Percentiles rank a stretch among this genome's conserved stretches.
phyloP scores from a whole-genome alignment of 1,140 invertebrate species.

The Contarinia nasturtii region DNA sequence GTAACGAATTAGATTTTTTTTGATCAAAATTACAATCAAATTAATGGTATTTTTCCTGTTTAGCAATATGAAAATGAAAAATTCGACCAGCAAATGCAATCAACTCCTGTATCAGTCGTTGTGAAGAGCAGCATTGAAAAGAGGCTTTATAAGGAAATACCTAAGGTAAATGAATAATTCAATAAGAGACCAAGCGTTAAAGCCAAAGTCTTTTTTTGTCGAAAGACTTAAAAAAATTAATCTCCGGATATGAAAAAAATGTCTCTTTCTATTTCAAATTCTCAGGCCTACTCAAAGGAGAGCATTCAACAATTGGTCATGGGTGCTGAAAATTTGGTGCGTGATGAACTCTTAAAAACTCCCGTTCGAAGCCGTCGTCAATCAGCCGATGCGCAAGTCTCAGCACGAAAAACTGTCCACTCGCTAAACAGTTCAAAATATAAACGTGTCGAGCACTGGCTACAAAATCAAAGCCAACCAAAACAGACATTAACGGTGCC shows the following conservation, averaged over 20 bases:
- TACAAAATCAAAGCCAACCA: conserved; percentile 12
- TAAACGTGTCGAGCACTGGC: conserved; percentile 22
- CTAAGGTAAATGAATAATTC: no score
- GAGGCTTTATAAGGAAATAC: no score
- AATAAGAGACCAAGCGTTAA: no score
- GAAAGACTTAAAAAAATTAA: not conserved
- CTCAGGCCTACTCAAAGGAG: conserved; percentile 23
- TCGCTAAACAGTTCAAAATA: conserved; percentile 11
- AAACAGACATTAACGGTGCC: conserved; percentile 8
- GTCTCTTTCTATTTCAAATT: not conserved
- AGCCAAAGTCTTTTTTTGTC: no score
- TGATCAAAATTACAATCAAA: no score
- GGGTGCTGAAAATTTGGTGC: conserved; percentile 24
- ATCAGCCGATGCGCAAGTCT: not conserved
- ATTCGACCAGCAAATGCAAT: no score
- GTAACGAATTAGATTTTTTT: no score
- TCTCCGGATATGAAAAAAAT: no score
- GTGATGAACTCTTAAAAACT: conserved; percentile 19
- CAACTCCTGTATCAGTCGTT: no score
- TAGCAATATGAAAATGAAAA: no score
- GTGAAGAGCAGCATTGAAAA: no score
- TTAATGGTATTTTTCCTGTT: no score
- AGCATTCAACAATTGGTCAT: conserved; percentile 24
- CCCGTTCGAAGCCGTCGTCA: conserved; percentile 7
- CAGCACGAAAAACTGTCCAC: not conserved